phyloP scores from a whole-genome alignment of 2,797 vertebrate genomes.

The Sphenodon punctatus region DNA sequence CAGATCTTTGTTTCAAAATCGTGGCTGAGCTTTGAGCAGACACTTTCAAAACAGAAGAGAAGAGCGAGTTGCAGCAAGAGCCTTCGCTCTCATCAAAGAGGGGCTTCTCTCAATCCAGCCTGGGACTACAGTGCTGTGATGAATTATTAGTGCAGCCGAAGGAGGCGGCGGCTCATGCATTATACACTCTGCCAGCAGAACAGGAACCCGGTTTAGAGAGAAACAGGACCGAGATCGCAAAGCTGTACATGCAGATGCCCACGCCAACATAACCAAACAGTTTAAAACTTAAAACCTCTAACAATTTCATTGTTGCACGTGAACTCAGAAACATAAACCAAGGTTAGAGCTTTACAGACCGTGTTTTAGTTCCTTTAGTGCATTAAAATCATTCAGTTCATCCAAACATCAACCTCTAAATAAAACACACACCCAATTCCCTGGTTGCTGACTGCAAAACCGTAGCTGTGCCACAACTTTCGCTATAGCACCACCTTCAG shows the following conservation, averaged over 20 bases:
- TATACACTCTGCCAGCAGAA: background rate
- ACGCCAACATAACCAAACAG: background rate
- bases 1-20: conserved; percentile 44
- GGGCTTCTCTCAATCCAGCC: background rate
- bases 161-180: background rate
- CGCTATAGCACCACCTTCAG: conserved; percentile 15
- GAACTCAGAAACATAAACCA: background rate
- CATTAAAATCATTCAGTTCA: background rate
- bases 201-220: background rate
- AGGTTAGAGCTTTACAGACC: background rate
- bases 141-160: background rate
- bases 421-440: accelerated
- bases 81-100: background rate
- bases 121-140: background rate
- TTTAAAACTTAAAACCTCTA: background rate
- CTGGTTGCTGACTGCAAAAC: accelerated
- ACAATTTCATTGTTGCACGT: background rate
- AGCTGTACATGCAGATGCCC: background rate
- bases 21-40: conserved; percentile 29
- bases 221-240: background rate
- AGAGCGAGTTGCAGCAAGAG: background rate
- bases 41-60: background rate
- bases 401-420: background rate
- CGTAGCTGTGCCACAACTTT: background rate
- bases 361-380: background rate